Evolutionary conservation across 2,113 vertebrate genomes (phyloP).

Genomic region (Polyodon spathula): DNA sequence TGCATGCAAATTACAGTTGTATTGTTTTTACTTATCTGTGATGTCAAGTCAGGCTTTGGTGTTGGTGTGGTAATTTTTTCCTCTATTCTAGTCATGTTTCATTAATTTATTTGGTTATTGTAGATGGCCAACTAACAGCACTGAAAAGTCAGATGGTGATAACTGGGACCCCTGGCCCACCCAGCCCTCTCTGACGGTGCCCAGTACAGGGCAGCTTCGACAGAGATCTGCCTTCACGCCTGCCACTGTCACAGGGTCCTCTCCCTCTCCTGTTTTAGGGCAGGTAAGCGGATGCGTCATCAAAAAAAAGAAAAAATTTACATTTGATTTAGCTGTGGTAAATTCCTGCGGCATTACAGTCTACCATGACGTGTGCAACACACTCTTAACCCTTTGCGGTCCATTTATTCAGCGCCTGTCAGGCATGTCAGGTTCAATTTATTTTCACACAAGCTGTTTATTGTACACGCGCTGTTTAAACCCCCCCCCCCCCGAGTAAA

Average conservation of each 20-base stretch:
- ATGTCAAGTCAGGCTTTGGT: no score
- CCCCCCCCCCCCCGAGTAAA: no score
- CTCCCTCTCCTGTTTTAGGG: slow-evolving; percentile 88
- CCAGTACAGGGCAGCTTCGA: slow-evolving; percentile 75
- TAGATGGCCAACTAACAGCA: slow-evolving; percentile 82
- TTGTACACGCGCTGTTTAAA: no score
- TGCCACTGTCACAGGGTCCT: slow-evolving; percentile 85
- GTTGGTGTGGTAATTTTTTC: no score
- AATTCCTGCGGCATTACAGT: no score
- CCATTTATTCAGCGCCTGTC: no score
- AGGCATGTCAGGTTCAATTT: no score
- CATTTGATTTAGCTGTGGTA: no score
- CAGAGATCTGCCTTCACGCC: slow-evolving; percentile 94
- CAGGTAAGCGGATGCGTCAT: slow-evolving; percentile 60
- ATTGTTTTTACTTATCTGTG: no score
- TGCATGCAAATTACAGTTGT: no score
- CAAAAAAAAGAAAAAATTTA: not conserved
- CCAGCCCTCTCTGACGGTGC: slow-evolving; percentile 83
- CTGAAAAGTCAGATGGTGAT: slow-evolving; percentile 71
- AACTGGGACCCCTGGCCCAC: slow-evolving; percentile 92
- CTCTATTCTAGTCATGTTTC: not conserved
- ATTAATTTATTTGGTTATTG: not conserved
- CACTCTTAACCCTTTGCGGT: no score
- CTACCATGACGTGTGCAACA: not conserved
- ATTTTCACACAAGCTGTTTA: no score